Evolutionary conservation across 2,888 invertebrate genomes (phyloP).

Genomic region (Rotaria macrura): DNA sequence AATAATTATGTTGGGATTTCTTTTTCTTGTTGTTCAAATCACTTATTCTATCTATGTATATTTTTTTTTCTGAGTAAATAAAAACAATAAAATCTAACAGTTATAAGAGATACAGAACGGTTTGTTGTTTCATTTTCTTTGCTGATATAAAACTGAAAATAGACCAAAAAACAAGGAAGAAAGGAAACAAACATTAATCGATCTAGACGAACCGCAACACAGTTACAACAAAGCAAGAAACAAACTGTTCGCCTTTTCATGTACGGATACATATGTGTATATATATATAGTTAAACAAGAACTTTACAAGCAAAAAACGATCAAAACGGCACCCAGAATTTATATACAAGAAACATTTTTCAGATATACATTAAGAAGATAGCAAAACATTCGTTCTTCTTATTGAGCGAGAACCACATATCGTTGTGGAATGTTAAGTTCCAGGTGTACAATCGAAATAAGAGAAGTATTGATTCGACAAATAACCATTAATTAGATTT

Average conservation of each 20-base stretch:
- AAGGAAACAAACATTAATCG: not conserved
- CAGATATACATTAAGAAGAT: not conserved
- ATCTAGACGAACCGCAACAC: not conserved
- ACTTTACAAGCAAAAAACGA: not conserved
- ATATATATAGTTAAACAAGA: not conserved
- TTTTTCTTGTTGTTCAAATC: not conserved
- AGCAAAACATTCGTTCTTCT: not conserved
- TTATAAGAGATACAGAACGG: not conserved
- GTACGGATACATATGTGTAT: not conserved
- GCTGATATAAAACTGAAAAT: not conserved
- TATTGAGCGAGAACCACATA: not conserved
- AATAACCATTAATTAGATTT: not conserved
- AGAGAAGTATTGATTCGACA: too few species aligned
- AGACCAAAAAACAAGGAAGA: not conserved
- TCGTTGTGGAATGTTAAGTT: not conserved
- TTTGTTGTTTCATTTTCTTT: not conserved
- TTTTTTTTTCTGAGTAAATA: not conserved
- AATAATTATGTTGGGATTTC: not conserved
- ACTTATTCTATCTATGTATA: not conserved
- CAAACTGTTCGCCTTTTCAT: not conserved
- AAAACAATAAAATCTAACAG: not conserved
- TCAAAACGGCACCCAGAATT: not conserved
- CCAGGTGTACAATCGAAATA: too few species aligned
- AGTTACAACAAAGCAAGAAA: not conserved
- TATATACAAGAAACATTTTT: not conserved